Percentiles rank a stretch among this genome's conserved stretches.
Evolutionary conservation across 2,888 invertebrate genomes (phyloP).

Genomic region (Uloborus plumipes): DNA sequence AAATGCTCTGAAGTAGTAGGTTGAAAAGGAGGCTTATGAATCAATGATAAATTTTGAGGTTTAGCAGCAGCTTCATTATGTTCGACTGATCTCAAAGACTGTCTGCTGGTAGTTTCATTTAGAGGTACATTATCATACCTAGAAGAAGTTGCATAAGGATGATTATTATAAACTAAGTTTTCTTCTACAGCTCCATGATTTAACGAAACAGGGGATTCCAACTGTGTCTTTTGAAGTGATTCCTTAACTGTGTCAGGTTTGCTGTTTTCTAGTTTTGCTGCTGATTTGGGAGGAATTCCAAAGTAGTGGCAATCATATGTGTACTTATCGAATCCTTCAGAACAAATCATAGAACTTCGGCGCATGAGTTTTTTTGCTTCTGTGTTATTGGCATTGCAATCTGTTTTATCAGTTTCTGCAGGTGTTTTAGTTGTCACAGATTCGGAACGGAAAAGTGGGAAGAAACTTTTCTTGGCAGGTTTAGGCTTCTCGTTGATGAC

Average conservation of each 20-base stretch:
- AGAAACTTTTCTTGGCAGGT: slow-evolving; percentile 24
- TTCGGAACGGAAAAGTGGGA: slow-evolving; percentile 32
- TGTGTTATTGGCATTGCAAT: slow-evolving; percentile 10
- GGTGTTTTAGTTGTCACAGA: slow-evolving; percentile 26
- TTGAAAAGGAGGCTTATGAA: neutral
- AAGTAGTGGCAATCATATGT: slow-evolving; percentile 65
- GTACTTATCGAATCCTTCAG: slow-evolving; percentile 65
- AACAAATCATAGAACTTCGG: slow-evolving; percentile 63
- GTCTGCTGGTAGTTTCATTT: too few species aligned
- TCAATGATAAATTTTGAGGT: neutral
- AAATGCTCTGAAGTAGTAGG: neutral
- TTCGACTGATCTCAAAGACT: too few species aligned
- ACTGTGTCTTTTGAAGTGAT: too few species aligned
- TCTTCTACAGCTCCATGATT: too few species aligned
- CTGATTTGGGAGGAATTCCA: slow-evolving; percentile 45
- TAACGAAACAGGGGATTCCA: too few species aligned
- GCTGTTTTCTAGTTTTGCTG: too few species aligned
- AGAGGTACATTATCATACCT: too few species aligned
- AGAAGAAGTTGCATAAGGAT: too few species aligned
- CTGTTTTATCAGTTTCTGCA: neutral
- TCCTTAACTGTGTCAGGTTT: too few species aligned
- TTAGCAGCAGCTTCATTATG: too few species aligned
- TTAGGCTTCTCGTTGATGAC: slow-evolving; percentile 33
- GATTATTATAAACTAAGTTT: too few species aligned
- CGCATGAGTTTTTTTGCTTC: slow-evolving; percentile 47